Conservation (phyloP, 92 coral and sea anemone genomes). For the Zoanthus gigantus region DNA sequence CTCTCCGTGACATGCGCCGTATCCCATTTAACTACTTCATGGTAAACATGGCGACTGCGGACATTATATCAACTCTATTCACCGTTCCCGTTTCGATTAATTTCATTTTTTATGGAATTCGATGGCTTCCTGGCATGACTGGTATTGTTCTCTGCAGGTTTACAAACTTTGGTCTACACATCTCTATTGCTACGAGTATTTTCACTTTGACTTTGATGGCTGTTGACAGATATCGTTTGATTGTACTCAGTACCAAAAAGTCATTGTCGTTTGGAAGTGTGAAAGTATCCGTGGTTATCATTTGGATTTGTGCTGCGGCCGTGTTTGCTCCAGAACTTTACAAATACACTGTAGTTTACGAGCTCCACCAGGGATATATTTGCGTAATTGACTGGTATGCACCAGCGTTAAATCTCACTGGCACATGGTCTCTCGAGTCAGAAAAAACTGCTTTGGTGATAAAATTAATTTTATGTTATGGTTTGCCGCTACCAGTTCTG, state of each 20-base stretch:
- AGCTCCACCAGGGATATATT: background rate
- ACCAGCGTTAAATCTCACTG: background rate
- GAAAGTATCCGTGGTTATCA: background rate
- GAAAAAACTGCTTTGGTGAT: constrained; percentile 22
- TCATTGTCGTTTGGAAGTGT: constrained; percentile 24
- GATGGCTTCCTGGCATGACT: constrained; percentile 13
- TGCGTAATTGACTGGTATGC: background rate
- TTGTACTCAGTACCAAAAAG: constrained; percentile 23
- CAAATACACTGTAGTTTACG: background rate
- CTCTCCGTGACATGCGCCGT: constrained; percentile 38
- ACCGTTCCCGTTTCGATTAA: constrained; percentile 17
- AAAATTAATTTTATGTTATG: constrained; percentile 15
- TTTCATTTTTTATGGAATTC: background rate
- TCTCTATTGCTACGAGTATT: constrained; percentile 40
- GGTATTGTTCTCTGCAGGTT: constrained; percentile 23
- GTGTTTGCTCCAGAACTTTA: constrained; percentile 19
- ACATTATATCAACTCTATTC: constrained; percentile 17
- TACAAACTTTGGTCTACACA: constrained; percentile 31
- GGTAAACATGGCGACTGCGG: constrained; percentile 41
- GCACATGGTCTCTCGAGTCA: background rate
- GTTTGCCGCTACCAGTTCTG: constrained; percentile 9
- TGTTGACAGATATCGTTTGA: constrained; percentile 27
- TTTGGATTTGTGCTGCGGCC: constrained; percentile 38
- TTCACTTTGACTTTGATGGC: constrained; percentile 30
- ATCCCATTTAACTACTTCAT: constrained; percentile 37